Base-by-base conservation (phyloP, 2,888 invertebrate species). In the Eurytoma californica region DNA sequence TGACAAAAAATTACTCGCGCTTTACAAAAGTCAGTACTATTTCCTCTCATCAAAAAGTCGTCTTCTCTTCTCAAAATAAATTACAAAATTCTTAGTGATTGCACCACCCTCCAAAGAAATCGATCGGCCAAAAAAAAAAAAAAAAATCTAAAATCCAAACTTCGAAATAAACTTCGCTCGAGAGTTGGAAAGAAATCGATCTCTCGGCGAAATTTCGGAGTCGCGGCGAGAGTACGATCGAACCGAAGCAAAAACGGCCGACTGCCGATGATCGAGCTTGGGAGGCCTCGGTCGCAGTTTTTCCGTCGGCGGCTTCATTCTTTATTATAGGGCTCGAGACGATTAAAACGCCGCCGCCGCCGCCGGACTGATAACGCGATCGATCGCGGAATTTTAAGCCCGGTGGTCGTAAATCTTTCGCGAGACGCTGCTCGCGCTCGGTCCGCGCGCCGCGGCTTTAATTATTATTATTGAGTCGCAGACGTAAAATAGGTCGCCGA, bases 331-430 rank as follows among this genome's bases (percentile, higher is more conserved):
- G 49, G 51, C 49, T n/a, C n/a, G 39, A 61, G n/a, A 18, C 53
- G 63, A 76, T 69, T 69, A 76, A 76, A 55, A 61, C 63, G 5
- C 51, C 24, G 61, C 30, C n/a, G 7, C 24, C 39, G 9, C 30
- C n/a, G 7, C 24, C 39, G 9, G 24, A 39, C 47, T 51, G 69
- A 76, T 75, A 75, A 75, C 55, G 51, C 61, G 49, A 63, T 69
- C 63, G 68, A 67, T 75, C 67, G 60, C 51, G 69, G 66, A 61
- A 67, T 69, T 61, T 67, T 76, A 76, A 67, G 68, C 75, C 47
- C 30, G 24, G 67, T 55, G 61, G 39, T 69, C 55, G 76, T 76
- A 76, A 76, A 69, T 76, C 76, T 76, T 61, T 74, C 75, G 24
- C 51, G 53, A 18, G 63, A 39, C 47, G 47, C 63, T 16, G 60